These are phyloP conservation scores for Coregonus sp. DNA, from an alignment of 2,797 vertebrate species.

Conservation along the genomic window DNA sequence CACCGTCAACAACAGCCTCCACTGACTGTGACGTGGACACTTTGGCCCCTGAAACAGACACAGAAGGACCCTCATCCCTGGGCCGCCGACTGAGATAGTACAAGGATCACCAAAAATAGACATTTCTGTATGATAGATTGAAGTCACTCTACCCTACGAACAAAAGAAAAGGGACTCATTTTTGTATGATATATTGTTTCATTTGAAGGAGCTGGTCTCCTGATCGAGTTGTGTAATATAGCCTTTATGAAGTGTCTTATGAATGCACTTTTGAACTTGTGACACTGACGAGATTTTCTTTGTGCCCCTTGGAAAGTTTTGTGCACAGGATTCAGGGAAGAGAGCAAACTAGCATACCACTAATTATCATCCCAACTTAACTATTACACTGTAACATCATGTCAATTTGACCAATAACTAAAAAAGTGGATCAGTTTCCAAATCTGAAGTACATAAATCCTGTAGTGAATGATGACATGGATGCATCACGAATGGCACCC, in stretches of 20 bases:
- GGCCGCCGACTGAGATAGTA: neutral
- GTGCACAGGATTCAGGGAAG: neutral
- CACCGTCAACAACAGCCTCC: neutral
- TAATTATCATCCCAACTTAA: neutral
- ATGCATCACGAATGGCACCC: too few relatives aligned
- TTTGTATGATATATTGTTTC: conserved; percentile 10
- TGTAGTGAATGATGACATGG: too few relatives aligned
- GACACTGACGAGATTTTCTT: conserved; percentile 7
- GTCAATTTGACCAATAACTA: too few relatives aligned
- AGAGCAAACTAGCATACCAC: neutral
- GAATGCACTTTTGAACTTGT: conserved; percentile 16
- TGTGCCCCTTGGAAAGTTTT: conserved; percentile 3
- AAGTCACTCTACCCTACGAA: neutral
- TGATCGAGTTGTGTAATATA: conserved; percentile 16
- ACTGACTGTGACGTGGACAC: neutral
- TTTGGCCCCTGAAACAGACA: neutral
- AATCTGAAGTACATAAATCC: too few relatives aligned
- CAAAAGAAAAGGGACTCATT: neutral
- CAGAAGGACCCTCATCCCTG: conserved; percentile 8
- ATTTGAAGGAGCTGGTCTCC: conserved; percentile 58
- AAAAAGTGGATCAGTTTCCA: too few relatives aligned
- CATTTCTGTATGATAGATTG: neutral
- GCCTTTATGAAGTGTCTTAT: conserved; percentile 18
- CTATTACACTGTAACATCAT: too few relatives aligned
- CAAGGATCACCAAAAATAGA: neutral